Evolutionary conservation across 2,113 vertebrate genomes (phyloP).

Genomic region (Pitta sordida): DNA sequence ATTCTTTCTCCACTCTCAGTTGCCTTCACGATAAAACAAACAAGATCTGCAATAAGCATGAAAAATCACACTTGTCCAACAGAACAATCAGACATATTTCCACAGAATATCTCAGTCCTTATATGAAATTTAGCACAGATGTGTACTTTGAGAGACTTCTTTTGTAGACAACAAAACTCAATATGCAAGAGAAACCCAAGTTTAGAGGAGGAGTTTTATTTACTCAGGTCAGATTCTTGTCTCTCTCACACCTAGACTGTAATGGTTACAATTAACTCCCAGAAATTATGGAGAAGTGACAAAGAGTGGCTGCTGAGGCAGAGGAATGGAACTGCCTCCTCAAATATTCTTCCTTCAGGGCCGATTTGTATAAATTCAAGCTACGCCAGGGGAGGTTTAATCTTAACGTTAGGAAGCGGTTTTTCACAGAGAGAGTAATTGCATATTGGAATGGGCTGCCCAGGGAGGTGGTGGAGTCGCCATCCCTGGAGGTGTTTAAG

Average conservation of each 20-base stretch:
- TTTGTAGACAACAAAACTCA: background rate
- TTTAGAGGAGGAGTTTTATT: background rate
- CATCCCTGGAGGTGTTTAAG: too few species aligned
- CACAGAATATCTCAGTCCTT: background rate
- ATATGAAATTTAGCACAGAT: background rate
- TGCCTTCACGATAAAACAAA: background rate
- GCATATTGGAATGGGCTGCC: too few species aligned
- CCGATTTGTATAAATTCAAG: background rate
- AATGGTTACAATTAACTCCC: background rate
- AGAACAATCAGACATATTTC: background rate
- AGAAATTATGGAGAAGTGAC: background rate
- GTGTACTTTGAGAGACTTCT: background rate
- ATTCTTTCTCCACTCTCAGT: background rate
- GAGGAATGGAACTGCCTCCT: background rate
- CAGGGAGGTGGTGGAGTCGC: too few species aligned
- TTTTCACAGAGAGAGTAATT: too few species aligned
- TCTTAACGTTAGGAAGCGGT: too few species aligned
- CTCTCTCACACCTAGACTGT: background rate
- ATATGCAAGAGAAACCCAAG: background rate
- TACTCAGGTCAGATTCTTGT: background rate
- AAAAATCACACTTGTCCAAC: background rate
- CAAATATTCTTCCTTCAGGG: background rate
- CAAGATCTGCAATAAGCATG: background rate
- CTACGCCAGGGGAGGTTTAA: too few species aligned
- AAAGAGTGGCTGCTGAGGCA: background rate